Percentiles rank a stretch among this genome's conserved stretches.
Evolutionary conservation across 2,888 invertebrate genomes (phyloP).

Genomic region (Lepidochrysops patricia): DNA sequence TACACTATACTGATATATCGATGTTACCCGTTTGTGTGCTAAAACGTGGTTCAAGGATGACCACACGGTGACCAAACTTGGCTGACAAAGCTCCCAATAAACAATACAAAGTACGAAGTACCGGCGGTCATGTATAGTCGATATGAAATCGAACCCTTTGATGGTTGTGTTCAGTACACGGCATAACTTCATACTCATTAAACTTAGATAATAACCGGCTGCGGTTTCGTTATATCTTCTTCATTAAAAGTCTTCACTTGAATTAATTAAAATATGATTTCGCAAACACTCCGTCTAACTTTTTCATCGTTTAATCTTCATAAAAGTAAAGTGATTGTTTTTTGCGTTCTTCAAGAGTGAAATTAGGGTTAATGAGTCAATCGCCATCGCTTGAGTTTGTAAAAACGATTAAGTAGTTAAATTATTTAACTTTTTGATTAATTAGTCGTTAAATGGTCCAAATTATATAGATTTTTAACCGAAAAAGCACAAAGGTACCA

Average conservation of each 20-base stretch:
- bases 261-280: not conserved
- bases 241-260: not conserved
- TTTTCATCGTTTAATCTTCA: conserved; percentile 1
- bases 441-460: too few species aligned
- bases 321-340: not conserved
- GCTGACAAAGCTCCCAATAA: not conserved
- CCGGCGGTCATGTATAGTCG: not conserved
- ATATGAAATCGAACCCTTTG: conserved; percentile 1
- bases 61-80: not conserved
- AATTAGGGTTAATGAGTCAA: not conserved
- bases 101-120: not conserved
- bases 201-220: not conserved
- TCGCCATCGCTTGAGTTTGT: not conserved
- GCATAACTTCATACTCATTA: not conserved
- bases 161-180: not conserved
- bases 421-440: too few species aligned
- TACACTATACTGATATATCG: too few species aligned
- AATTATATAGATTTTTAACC: too few species aligned
- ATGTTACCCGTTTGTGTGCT: too few species aligned
- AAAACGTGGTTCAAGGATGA: not conserved
- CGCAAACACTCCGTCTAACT: not conserved
- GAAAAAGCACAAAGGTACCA: too few species aligned
- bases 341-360: not conserved
- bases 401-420: not conserved
- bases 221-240: not conserved